These are phyloP conservation scores for Bellardia pandia DNA, from an alignment of 2,888 invertebrate genomes.

Conservation along the genomic window DNA sequence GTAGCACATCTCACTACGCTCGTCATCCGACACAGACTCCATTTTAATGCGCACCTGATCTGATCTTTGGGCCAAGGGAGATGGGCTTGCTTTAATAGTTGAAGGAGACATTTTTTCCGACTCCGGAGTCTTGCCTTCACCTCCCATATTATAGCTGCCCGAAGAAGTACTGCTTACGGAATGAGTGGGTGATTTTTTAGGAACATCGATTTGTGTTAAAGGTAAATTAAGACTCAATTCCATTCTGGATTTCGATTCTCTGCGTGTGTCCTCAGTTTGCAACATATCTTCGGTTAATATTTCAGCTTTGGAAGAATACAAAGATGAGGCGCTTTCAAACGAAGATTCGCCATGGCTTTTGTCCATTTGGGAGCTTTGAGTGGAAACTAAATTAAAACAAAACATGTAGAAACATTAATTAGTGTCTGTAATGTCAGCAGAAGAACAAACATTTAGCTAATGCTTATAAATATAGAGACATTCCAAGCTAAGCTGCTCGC, in stretches of 20 bases:
- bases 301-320: slow-evolving; percentile 91
- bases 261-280: slow-evolving; percentile 80
- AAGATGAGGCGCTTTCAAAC: slow-evolving; percentile 93
- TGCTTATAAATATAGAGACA: slow-evolving; percentile 44
- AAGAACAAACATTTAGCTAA: slow-evolving; percentile 43
- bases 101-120: not conserved
- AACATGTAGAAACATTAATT: not conserved
- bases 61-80: slow-evolving; percentile 34
- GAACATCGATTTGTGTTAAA: slow-evolving; percentile 74
- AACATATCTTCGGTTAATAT: slow-evolving; percentile 87
- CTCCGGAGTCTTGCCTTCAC: slow-evolving; percentile 74
- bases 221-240: slow-evolving; percentile 72
- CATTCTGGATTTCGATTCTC: slow-evolving; percentile 55
- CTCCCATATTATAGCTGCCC: slow-evolving; percentile 85
- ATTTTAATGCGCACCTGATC: slow-evolving; percentile 83
- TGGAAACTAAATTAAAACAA: slow-evolving; percentile 79
- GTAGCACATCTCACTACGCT: slow-evolving; percentile 88
- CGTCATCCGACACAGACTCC: slow-evolving; percentile 88
- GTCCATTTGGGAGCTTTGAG: slow-evolving; percentile 85
- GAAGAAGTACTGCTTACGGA: slow-evolving; percentile 86
- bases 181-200: slow-evolving; percentile 84
- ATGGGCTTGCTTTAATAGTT: slow-evolving; percentile 68
- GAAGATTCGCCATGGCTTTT: slow-evolving; percentile 90
- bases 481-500: slow-evolving; percentile 66
- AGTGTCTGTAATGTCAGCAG: not conserved